Evolutionary conservation across 2,888 invertebrate genomes (phyloP).

Genomic region (Trissoscelio sp.): DNA sequence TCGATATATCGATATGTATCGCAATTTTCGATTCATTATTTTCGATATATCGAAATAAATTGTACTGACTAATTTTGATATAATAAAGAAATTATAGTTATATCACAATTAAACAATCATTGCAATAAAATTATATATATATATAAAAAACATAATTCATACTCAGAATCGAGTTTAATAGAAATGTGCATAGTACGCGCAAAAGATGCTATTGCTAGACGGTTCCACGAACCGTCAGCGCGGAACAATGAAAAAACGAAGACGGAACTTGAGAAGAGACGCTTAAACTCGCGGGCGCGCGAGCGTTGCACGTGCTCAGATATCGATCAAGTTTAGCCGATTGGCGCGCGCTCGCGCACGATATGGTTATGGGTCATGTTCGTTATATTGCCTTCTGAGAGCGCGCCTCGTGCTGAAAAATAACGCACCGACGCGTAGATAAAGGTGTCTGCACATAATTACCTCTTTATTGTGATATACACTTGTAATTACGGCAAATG

Average conservation of each 20-base stretch:
- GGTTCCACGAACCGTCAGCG: slow-evolving; percentile 14
- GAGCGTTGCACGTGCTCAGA: slow-evolving; percentile 29
- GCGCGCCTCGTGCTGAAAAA: not conserved
- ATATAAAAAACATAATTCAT: no score
- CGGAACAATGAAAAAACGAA: slow-evolving; percentile 17
- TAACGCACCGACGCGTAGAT: slow-evolving; percentile 3
- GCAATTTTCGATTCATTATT: no score
- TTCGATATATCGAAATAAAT: no score
- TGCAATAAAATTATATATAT: no score
- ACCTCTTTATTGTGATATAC: not conserved
- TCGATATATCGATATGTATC: no score
- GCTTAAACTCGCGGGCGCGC: slow-evolving; percentile 1
- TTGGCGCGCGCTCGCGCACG: slow-evolving; percentile 14
- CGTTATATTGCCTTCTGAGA: slow-evolving; percentile 1
- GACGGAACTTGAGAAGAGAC: not conserved
- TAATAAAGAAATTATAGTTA: no score
- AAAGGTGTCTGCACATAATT: slow-evolving; percentile 15
- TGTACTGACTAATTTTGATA: no score
- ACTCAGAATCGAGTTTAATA: no score
- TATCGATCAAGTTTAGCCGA: slow-evolving; percentile 36
- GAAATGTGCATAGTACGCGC: not conserved
- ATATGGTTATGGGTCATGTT: slow-evolving; percentile 29
- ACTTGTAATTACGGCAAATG: not conserved
- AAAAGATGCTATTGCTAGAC: slow-evolving; percentile 20
- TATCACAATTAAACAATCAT: no score